These are phyloP conservation scores for Crambe crambe DNA, from an alignment of 37 sponge, comb jelly and placozoan species.

Conservation along the genomic window DNA sequence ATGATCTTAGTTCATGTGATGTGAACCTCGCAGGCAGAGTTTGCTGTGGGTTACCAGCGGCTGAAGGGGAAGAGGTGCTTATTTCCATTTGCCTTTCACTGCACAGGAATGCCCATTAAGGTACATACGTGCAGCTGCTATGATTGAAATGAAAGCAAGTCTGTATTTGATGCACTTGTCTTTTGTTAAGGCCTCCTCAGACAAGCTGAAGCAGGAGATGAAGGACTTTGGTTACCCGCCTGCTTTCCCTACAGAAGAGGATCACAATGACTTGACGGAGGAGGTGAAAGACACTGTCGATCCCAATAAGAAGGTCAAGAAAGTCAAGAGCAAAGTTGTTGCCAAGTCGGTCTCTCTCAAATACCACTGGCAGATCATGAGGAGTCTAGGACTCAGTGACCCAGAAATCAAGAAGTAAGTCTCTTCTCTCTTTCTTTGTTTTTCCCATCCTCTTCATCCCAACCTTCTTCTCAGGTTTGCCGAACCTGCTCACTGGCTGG, in stretches of 20 bases:
- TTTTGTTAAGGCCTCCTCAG: conserved; percentile 87
- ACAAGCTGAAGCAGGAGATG: conserved; percentile 93
- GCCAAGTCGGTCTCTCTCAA: conserved; percentile 68
- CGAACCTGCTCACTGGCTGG: conserved; percentile 88
- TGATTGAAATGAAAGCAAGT: not conserved
- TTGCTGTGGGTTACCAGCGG: conserved; percentile 94
- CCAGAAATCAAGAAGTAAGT: conserved; percentile 83
- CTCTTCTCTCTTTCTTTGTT: not conserved
- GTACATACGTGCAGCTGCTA: conserved; percentile 21
- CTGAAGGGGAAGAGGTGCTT: conserved; percentile 95
- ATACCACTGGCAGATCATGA: conserved; percentile 98
- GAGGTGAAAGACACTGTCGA: conserved; percentile 38
- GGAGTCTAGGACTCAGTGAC: conserved; percentile 69
- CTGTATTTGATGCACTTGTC: not conserved
- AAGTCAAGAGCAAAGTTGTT: conserved; percentile 89
- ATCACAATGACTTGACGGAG: conserved; percentile 27
- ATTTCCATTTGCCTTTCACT: conserved; percentile 99
- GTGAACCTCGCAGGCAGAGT: conserved; percentile 41
- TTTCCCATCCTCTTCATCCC: not conserved
- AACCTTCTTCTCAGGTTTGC: conserved; percentile 73
- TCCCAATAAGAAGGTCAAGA: conserved; percentile 55
- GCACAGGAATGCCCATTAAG: conserved; percentile 99
- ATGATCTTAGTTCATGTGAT: not conserved
- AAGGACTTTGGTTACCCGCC: conserved; percentile 93
- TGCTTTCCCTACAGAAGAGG: conserved; percentile 68